phyloP scores from a whole-genome alignment of 2,888 invertebrate species.

The Philaethria dido region DNA sequence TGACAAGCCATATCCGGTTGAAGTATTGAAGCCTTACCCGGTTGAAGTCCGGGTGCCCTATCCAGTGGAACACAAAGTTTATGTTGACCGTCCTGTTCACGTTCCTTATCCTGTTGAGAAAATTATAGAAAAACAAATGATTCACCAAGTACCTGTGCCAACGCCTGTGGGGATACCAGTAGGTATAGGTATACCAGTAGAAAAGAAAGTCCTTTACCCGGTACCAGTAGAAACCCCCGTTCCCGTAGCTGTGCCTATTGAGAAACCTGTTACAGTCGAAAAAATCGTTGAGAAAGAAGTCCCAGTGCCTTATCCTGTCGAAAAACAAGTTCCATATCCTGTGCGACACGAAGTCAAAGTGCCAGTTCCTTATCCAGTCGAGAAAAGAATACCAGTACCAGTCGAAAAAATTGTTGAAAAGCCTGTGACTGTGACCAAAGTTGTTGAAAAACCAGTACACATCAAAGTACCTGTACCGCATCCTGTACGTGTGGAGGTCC shows the following conservation, averaged over 20 bases:
- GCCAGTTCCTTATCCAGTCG: constrained; percentile 65
- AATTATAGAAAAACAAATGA: constrained; percentile 77
- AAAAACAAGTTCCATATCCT: constrained; percentile 75
- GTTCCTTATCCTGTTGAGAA: constrained; percentile 80
- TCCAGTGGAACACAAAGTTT: constrained; percentile 79
- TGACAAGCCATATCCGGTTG: constrained; percentile 85
- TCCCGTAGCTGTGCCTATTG: constrained; percentile 72
- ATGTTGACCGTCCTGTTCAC: constrained; percentile 77
- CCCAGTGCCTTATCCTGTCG: constrained; percentile 78
- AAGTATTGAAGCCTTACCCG: constrained; percentile 78
- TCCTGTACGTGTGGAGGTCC: constrained; percentile 67
- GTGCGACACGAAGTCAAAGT: constrained; percentile 69
- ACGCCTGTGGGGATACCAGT: constrained; percentile 73
- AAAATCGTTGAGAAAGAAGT: constrained; percentile 74
- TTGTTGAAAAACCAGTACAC: constrained; percentile 64
- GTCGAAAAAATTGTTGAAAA: constrained; percentile 82
- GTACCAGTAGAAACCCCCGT: constrained; percentile 71
- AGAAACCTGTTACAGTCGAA: constrained; percentile 66
- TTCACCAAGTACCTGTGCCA: constrained; percentile 69
- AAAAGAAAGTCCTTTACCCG: constrained; percentile 67
- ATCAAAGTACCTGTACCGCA: constrained; percentile 72
- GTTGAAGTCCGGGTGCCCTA: constrained; percentile 81
- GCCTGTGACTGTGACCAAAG: constrained; percentile 78
- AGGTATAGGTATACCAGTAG: constrained; percentile 64
- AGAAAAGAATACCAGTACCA: constrained; percentile 81